These are phyloP conservation scores for Hecatera dysodea DNA, from an alignment of 2,888 invertebrate genomes.

Conservation along the genomic window DNA sequence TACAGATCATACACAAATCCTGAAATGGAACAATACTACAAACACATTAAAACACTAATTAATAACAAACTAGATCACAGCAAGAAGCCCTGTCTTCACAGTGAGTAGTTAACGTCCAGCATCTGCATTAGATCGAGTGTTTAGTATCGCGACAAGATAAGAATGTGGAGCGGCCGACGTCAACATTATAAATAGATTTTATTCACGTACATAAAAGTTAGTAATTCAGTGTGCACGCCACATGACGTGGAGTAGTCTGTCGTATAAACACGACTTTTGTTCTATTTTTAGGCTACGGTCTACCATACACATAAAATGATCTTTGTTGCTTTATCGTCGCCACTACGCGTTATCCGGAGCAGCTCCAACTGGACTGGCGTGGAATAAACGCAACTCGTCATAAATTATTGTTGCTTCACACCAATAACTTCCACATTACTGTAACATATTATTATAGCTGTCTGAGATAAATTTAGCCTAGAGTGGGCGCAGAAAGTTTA, in stretches of 20 bases:
- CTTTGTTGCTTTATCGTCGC: constrained; percentile 69
- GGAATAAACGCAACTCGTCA: constrained; percentile 48
- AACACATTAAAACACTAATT: constrained; percentile 50
- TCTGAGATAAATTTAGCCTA: constrained; percentile 12
- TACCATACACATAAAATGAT: constrained; percentile 69
- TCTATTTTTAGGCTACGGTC: constrained; percentile 74
- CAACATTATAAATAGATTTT: constrained; percentile 89
- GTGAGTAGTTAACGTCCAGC: constrained; percentile 65
- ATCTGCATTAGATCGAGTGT: constrained; percentile 81
- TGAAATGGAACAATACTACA: constrained; percentile 18
- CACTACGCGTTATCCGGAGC: constrained; percentile 59
- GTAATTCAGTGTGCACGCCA: constrained; percentile 80
- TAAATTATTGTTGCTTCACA: constrained; percentile 49
- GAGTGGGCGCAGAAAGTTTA: not conserved
- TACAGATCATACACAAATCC: constrained; percentile 7
- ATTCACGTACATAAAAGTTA: constrained; percentile 83
- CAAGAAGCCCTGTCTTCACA: constrained; percentile 61
- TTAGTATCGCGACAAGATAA: constrained; percentile 83
- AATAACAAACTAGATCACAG: constrained; percentile 50
- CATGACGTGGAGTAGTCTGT: constrained; percentile 77
- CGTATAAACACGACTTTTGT: constrained; percentile 74
- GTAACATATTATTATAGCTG: constrained; percentile 35
- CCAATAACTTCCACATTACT: constrained; percentile 27
- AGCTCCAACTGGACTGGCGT: constrained; percentile 47
- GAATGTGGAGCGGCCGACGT: constrained; percentile 86